Percentiles rank a stretch among this genome's conserved stretches.
Evolutionary conservation across 35 echinoderm and acorn worm species (phyloP).

Genomic region (Patiria miniata): DNA sequence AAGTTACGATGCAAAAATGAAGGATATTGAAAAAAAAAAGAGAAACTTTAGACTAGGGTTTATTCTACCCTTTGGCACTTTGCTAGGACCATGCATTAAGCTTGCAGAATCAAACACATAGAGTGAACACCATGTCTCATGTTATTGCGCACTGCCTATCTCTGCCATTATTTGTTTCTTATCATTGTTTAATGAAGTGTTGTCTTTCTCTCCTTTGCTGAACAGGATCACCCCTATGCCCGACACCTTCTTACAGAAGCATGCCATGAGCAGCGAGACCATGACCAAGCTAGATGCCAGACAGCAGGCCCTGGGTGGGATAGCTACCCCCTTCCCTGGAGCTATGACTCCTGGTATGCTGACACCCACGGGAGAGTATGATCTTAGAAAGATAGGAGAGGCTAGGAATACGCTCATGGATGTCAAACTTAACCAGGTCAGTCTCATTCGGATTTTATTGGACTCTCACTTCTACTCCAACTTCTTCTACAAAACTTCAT

Average conservation of each 20-base stretch:
- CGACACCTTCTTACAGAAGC: constrained; percentile 89
- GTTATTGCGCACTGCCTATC: no score
- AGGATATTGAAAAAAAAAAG: no score
- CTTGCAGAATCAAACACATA: no score
- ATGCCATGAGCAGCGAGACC: constrained; percentile 70
- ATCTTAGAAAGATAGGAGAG: constrained; percentile 84
- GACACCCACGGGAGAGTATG: constrained; percentile 81
- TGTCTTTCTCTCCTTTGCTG: background rate
- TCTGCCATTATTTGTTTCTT: no score
- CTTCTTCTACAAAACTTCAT: no score
- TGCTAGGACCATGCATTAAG: no score
- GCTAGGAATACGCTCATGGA: constrained; percentile 98
- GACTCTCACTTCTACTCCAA: no score
- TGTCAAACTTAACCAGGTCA: constrained; percentile 96
- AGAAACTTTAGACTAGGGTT: no score
- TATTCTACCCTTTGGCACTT: no score
- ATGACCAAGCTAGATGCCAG: constrained; percentile 73
- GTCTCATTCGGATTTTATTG: background rate
- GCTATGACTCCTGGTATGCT: constrained; percentile 67
- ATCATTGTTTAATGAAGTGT: no score
- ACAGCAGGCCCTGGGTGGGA: constrained; percentile 78
- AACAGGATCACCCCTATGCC: constrained; percentile 93
- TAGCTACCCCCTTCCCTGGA: constrained; percentile 79
- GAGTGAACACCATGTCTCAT: no score
- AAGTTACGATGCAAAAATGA: no score